Percentiles rank a stretch among this genome's conserved stretches.
These are phyloP conservation scores for Melanotaenia nigrans DNA, from an alignment of 2,797 vertebrate genomes.

Conservation along the genomic window DNA sequence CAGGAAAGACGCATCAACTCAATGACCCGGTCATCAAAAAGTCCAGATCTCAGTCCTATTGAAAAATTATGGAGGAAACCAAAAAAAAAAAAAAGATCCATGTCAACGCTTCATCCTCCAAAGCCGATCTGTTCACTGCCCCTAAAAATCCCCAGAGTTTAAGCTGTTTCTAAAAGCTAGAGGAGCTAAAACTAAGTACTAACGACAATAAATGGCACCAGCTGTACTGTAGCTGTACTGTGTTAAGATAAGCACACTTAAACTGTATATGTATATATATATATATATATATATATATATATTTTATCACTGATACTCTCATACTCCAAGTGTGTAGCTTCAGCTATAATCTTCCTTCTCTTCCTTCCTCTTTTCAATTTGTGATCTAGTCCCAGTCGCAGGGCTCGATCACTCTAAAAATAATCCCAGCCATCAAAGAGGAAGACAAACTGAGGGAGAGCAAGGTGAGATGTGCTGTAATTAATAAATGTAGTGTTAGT, in stretches of 20 bases:
- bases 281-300: too few relatives aligned
- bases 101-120: neutral
- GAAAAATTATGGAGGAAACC: neutral
- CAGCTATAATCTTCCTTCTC: neutral
- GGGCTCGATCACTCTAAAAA: slow-evolving; percentile 96
- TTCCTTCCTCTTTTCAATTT: slow-evolving; percentile 33
- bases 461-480: slow-evolving; percentile 82
- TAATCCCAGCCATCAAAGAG: slow-evolving; percentile 94
- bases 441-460: slow-evolving; percentile 91
- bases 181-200: too few relatives aligned
- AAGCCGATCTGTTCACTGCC: neutral
- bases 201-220: neutral
- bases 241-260: too few relatives aligned
- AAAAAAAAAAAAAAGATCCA: too few relatives aligned
- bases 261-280: too few relatives aligned
- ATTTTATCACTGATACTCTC: neutral
- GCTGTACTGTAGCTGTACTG: too few relatives aligned
- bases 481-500: neutral
- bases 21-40: too few relatives aligned
- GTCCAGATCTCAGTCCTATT: too few relatives aligned
- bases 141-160: neutral
- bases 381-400: slow-evolving; percentile 91
- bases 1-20: too few relatives aligned
- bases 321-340: neutral
- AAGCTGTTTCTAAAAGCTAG: neutral